Base-by-base conservation (phyloP, 2,888 invertebrate genomes). In the Tenthredo distinguenda region DNA sequence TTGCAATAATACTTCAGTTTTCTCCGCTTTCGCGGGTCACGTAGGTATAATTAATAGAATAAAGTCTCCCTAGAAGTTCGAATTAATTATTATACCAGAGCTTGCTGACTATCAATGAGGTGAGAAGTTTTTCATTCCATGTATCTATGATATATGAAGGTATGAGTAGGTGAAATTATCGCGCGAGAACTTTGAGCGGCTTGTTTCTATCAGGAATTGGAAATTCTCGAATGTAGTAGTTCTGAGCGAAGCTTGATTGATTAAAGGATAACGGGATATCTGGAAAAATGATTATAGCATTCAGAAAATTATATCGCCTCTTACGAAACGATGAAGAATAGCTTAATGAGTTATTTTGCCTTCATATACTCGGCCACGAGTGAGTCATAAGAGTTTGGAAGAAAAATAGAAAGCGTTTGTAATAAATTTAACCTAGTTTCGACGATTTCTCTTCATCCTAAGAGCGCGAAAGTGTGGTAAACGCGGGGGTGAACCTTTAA, bases 371-470 rank as follows among this genome's bases (percentile, higher is more conserved):
- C 40, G 74, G 26, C 10, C 12, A 74, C 74, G 21, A 74, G 72
- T 47, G 26, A 34, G 40, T 77, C 31, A 26, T 26, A 50, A 50
- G 26, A 31, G 76, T 21, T 72, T 9, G 21, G 72, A 74, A n/a
- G 4, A 6, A 74, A 43, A 43, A 62, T 34, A 62, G n/a, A 81
- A 62, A n/a, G 37, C 62, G 18, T 50, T 77, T n/a, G 77, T 62
- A 62, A 81, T 65, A 65, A 62, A 81, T 81, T 81, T 65, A 71
- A 83, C 83, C 68, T 58, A 83, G 68, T 83, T 83, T 83, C 83
- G 10, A 68, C 83, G 31, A 83, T 83, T 71, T 83, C 68, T 68
- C 81, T 81, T 81, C 58, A 50, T 81, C 47, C 47, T 5, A 43
- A 15, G 34, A 82, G 82, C 82, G 47, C n/a, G 50, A 83, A 43